These are phyloP conservation scores for Syngnathus rostellatus DNA, from an alignment of 2,797 vertebrate genomes.

Conservation along the genomic window DNA sequence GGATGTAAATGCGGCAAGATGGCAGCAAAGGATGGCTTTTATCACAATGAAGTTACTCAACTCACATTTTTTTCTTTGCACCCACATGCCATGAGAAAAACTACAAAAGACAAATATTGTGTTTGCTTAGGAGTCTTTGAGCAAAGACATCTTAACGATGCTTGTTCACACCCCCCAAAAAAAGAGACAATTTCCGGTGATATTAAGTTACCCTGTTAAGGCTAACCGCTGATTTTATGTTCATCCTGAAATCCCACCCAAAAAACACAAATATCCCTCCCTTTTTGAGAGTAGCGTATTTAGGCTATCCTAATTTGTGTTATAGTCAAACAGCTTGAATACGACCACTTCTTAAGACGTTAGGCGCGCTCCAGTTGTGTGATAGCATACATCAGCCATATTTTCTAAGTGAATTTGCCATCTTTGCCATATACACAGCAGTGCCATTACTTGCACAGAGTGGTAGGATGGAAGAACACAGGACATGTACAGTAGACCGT, in stretches of 20 bases:
- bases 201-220: not conserved
- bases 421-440: slow-evolving; percentile 65
- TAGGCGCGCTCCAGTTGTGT: slow-evolving; percentile 49
- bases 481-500: slow-evolving; percentile 24
- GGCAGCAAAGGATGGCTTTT: not conserved
- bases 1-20: not conserved
- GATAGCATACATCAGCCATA: slow-evolving; percentile 72
- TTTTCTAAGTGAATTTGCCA: slow-evolving; percentile 68
- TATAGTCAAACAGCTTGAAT: slow-evolving; percentile 57
- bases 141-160: not conserved
- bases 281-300: slow-evolving; percentile 26
- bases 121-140: not conserved
- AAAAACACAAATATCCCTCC: not conserved
- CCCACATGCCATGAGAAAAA: too few species aligned
- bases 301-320: slow-evolving; percentile 54
- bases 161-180: too few species aligned
- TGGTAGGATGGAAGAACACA: slow-evolving; percentile 21
- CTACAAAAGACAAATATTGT: too few species aligned
- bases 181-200: too few species aligned
- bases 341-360: slow-evolving; percentile 39
- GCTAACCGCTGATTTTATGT: not conserved
- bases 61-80: not conserved
- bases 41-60: too few species aligned
- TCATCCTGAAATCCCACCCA: not conserved
- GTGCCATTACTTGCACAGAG: slow-evolving; percentile 63